Evolutionary conservation across 2,113 vertebrate species (phyloP), one percentile per base, ranked within the genome.

Genomic region (Coracopsis vasa): DNA sequence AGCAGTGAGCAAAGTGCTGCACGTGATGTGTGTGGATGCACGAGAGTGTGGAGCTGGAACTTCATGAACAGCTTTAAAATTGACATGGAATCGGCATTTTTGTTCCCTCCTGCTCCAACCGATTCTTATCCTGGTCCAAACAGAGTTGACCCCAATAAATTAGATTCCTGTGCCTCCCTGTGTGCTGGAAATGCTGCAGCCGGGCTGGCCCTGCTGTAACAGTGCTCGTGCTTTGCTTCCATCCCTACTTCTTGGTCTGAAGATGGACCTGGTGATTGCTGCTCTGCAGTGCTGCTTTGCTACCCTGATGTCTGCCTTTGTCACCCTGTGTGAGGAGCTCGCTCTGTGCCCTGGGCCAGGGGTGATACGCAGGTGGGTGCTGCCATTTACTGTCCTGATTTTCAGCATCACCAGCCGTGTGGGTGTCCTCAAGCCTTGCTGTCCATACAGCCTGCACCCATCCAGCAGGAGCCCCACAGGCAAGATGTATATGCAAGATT

Each of bases 111-210:
- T n/a, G 41, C 77, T 92, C 71, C 66, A 73, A 44, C 33, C 2
- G 7, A 37, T 48, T 69, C 1, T 56, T 79, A n/a, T 9, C 41
- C 35, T 13, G 35, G 21, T 65, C 53, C 11, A 33, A 64, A 35
- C 73, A 31, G 42, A 71, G 44, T 53, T 75, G 86, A 39, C 31
- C 25, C 0, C 0, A 6, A 33, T 69, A 71, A 67, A 45, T 90
- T 33, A 15, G 5, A 6, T 80, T 45, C 27, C 1, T 6, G 27
- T 23, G 45, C 9, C 6, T 82, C 74, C 41, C 56, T 11, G 1
- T 5, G 65, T 9, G 71, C 39, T 60, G 13, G 72, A 5, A 47
- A 9, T 0, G 0, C 23, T 1, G 23, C 1, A 5, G 29, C 23
- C 0, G 4, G 60, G 35, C 10, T 75, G 9, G 6, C 11, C 37